Conservation (phyloP, 2,888 invertebrate genomes). For the Tribolium freemani region DNA sequence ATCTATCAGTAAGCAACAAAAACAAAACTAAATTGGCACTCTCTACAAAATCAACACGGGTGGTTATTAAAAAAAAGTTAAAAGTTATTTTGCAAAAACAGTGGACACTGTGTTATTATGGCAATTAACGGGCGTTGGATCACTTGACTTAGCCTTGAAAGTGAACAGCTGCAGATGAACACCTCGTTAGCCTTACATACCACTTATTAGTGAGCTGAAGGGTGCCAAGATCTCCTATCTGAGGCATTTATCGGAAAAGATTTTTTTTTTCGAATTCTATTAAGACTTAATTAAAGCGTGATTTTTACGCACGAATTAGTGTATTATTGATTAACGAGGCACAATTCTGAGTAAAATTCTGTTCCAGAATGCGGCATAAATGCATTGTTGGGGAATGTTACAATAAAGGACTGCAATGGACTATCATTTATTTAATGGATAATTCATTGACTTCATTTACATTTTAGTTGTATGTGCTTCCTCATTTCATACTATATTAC, state of each 20-base stretch:
- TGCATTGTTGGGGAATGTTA: conserved; percentile 26
- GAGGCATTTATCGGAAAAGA: conserved; percentile 5
- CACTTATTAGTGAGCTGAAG: conserved; percentile 16
- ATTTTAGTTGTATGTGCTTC: conserved; percentile 33
- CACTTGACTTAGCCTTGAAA: conserved; percentile 45
- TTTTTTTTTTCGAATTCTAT: neutral
- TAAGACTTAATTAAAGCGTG: neutral
- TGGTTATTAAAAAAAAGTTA: conserved; percentile 36
- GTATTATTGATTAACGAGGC: conserved; percentile 23
- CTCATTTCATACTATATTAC: conserved; percentile 32
- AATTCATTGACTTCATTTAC: conserved; percentile 38
- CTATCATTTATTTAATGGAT: conserved; percentile 33
- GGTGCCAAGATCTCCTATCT: conserved; percentile 11
- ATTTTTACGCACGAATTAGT: conserved; percentile 7
- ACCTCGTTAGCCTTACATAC: conserved; percentile 47
- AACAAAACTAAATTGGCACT: conserved; percentile 29
- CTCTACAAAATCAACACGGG: conserved; percentile 23
- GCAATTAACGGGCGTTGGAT: conserved; percentile 31
- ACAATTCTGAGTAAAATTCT: conserved; percentile 23
- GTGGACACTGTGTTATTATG: conserved; percentile 37
- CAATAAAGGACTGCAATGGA: conserved; percentile 32
- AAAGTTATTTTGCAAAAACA: conserved; percentile 33
- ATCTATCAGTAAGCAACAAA: conserved; percentile 16
- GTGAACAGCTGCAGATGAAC: conserved; percentile 47
- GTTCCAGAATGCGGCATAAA: conserved; percentile 23